These are phyloP conservation scores for Nasonovia ribisnigri DNA, from an alignment of 2,888 invertebrate genomes.

Conservation along the genomic window DNA sequence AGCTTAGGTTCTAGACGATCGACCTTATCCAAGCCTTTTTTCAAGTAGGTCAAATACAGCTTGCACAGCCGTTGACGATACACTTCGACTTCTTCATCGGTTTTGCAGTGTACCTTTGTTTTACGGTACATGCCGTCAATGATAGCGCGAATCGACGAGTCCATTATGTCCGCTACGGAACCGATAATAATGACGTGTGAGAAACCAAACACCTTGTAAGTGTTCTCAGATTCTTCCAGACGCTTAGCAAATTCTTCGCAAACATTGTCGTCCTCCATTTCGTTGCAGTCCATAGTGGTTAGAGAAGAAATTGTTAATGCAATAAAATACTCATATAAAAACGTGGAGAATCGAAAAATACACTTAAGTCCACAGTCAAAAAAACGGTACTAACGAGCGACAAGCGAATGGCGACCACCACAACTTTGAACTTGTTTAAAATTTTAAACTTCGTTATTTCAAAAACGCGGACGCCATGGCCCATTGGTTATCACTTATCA, in stretches of 20 bases:
- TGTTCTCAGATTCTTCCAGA: conserved; percentile 26
- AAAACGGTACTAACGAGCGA: too few relatives aligned
- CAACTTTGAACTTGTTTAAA: too few relatives aligned
- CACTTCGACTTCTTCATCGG: conserved; percentile 2
- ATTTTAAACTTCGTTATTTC: not conserved
- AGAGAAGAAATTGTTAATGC: not conserved
- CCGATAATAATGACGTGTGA: conserved; percentile 39
- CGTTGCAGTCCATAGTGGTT: not conserved
- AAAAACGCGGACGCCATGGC: not conserved
- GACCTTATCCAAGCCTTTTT: not conserved
- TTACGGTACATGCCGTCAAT: conserved; percentile 51
- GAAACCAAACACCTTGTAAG: conserved; percentile 44
- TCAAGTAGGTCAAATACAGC: conserved; percentile 26
- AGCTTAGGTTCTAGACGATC: conserved; percentile 42
- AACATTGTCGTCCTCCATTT: not conserved
- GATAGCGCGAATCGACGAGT: conserved; percentile 7
- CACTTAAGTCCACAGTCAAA: too few relatives aligned
- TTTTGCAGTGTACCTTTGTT: conserved; percentile 38
- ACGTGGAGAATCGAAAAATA: not conserved
- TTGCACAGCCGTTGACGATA: conserved; percentile 50
- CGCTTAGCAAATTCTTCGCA: conserved; percentile 1
- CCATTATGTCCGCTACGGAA: conserved; percentile 23
- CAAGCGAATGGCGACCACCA: too few relatives aligned
- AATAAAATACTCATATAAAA: not conserved
- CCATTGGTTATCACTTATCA: not conserved